These are phyloP conservation scores for Scaeva pyrastri DNA, from an alignment of 2,888 invertebrate species.

Conservation along the genomic window DNA sequence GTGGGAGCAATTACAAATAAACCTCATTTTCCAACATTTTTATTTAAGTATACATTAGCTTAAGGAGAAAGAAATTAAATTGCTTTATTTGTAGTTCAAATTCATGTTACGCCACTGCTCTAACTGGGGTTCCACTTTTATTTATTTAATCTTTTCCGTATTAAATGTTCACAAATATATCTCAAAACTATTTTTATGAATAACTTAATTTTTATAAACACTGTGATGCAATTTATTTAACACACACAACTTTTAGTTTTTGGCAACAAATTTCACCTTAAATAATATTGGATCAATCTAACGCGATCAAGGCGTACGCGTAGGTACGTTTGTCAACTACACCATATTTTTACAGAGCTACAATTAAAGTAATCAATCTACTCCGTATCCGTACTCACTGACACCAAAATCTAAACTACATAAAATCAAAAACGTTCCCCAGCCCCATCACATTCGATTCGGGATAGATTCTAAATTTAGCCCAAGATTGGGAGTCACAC, in stretches of 20 bases:
- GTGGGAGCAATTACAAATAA: no score
- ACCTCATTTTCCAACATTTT: no score
- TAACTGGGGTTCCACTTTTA: no score
- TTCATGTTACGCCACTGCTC: no score
- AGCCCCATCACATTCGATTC: conserved; percentile 62
- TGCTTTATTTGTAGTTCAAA: no score
- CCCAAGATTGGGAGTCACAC: conserved; percentile 66
- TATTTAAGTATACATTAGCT: no score
- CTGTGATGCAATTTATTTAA: no score
- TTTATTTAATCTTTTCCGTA: no score
- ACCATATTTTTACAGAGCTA: conserved; percentile 29
- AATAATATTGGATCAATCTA: not conserved
- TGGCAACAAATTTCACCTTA: conserved; percentile 10
- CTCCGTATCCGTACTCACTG: conserved; percentile 73
- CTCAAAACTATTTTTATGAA: no score
- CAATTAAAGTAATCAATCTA: not conserved
- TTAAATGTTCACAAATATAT: no score
- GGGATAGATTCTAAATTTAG: conserved; percentile 77
- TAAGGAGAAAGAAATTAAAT: no score
- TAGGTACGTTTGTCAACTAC: conserved; percentile 27
- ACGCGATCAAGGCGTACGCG: not conserved
- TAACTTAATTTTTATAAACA: no score
- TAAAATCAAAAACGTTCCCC: conserved; percentile 29
- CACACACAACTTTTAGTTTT: not conserved
- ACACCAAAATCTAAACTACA: conserved; percentile 52